Evolutionary conservation across 23 tunicate species (phyloP).

Genomic region (Corella eumyota): DNA sequence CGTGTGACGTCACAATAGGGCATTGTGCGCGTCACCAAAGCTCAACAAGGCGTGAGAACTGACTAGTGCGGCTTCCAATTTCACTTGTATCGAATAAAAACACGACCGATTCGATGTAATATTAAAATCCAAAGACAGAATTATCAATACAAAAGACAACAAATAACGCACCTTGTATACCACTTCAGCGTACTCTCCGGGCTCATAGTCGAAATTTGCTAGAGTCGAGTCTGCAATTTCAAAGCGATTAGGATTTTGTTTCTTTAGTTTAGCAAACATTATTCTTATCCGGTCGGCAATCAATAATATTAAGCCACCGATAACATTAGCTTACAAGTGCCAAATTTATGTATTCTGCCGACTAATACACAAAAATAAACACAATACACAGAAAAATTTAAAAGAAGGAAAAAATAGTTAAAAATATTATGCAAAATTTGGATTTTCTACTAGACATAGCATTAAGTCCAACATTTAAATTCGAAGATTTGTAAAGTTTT

Average conservation of each 20-base stretch:
- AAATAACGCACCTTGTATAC: constrained; percentile 25
- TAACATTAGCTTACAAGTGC: too few relatives aligned
- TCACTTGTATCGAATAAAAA: background rate
- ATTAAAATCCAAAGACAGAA: too few relatives aligned
- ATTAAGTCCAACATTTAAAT: too few relatives aligned
- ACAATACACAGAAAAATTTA: background rate
- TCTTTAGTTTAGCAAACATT: too few relatives aligned
- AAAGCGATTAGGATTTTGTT: background rate
- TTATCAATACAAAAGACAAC: too few relatives aligned
- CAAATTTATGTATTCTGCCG: too few relatives aligned
- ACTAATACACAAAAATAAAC: too few relatives aligned
- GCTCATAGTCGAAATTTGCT: background rate
- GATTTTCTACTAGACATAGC: background rate
- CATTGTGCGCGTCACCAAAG: background rate
- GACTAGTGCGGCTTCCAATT: background rate
- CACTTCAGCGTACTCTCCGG: constrained; percentile 21
- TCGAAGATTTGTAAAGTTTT: too few relatives aligned
- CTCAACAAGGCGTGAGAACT: background rate
- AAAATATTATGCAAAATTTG: too few relatives aligned
- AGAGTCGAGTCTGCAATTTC: background rate
- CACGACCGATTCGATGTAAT: too few relatives aligned
- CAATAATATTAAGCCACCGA: too few relatives aligned
- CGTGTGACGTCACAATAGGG: background rate
- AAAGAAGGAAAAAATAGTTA: constrained; percentile 2
- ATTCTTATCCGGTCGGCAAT: too few relatives aligned